Conservation (phyloP, 2,888 invertebrate species). For the Prenolepis imparis region DNA sequence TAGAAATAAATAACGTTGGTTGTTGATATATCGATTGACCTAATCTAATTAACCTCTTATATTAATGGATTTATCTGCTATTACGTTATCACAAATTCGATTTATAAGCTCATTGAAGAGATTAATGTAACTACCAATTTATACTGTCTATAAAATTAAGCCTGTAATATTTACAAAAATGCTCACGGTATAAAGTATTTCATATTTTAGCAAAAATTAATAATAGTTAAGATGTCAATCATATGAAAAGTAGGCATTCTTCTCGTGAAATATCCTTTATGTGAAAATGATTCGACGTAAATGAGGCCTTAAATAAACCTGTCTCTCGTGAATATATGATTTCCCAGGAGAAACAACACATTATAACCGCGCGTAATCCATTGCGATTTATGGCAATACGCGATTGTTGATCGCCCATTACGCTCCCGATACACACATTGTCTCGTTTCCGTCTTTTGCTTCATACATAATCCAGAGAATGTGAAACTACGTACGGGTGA, state of each 20-base stretch:
- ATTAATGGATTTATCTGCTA: constrained; percentile 7
- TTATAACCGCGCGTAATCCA: constrained; percentile 32
- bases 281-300: constrained; percentile 15
- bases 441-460: constrained; percentile 49
- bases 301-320: constrained; percentile 37
- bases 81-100: constrained; percentile 14
- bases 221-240: constrained; percentile 13
- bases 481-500: constrained; percentile 33
- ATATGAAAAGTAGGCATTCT: not conserved
- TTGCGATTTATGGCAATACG: constrained; percentile 42
- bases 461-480: constrained; percentile 40
- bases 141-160: not conserved
- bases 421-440: constrained; percentile 33
- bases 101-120: constrained; percentile 8
- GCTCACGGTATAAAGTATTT: not conserved
- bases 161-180: constrained; percentile 13
- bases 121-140: constrained; percentile 30
- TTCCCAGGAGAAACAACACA: constrained; percentile 9
- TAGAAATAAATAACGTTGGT: not conserved
- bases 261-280: not conserved
- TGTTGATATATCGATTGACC: not conserved
- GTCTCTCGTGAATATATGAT: not conserved
- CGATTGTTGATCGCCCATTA: constrained; percentile 39
- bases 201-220: constrained; percentile 28
- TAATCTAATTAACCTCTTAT: constrained; percentile 23